Conservation (phyloP, 2,113 vertebrate genomes). For the Chascanopsetta lugubris region DNA sequence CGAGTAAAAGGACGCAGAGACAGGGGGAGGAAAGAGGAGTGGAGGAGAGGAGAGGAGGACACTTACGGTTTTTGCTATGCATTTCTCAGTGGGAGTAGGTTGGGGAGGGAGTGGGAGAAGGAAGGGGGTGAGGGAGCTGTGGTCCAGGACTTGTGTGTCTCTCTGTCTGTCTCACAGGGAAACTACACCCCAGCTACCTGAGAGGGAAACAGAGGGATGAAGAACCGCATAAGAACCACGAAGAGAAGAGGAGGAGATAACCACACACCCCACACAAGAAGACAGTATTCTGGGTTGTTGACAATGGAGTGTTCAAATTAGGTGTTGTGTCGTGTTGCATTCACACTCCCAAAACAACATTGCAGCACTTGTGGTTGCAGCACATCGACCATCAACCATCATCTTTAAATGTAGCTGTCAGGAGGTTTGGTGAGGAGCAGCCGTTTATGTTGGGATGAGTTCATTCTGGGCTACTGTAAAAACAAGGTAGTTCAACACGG, state of each 20-base stretch:
- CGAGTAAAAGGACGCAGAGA: constrained; percentile 28
- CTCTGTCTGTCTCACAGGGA: constrained; percentile 76
- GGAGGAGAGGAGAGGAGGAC: constrained; percentile 48
- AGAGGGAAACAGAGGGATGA: constrained; percentile 63
- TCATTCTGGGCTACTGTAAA: no score
- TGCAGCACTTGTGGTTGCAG: background rate
- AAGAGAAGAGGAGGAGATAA: constrained; percentile 10
- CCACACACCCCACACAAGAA: constrained; percentile 5
- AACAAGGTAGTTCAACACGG: no score
- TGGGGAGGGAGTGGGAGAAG: constrained; percentile 54
- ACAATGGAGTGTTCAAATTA: background rate
- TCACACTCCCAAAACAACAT: no score
- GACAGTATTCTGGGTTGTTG: background rate
- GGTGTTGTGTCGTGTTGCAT: background rate
- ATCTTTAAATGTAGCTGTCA: constrained; percentile 1
- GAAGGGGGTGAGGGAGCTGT: constrained; percentile 56
- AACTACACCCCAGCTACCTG: constrained; percentile 80
- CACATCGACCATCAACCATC: background rate
- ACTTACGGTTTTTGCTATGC: constrained; percentile 85
- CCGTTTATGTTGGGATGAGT: constrained; percentile 2
- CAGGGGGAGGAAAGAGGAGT: background rate
- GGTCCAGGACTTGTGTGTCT: constrained; percentile 71
- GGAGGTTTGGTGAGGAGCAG: constrained; percentile 9
- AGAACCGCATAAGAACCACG: constrained; percentile 36
- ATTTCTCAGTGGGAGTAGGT: constrained; percentile 75